Evolutionary conservation across 2,113 vertebrate species (phyloP), one percentile per base, ranked within the genome.

Genomic region (Oncorhynchus masou): DNA sequence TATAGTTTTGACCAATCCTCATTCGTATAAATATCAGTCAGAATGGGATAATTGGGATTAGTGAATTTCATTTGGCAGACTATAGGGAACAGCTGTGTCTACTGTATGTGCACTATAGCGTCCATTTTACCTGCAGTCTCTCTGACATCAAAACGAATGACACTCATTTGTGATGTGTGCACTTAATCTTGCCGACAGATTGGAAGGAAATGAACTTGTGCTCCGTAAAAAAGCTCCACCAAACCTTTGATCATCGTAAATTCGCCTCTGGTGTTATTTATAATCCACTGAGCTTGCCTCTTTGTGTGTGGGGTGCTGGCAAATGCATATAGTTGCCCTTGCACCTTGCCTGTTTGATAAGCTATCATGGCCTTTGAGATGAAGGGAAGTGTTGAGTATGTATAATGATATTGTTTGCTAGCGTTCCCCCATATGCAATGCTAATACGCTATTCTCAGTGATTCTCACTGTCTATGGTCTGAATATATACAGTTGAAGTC

Each of bases 121-220:
- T 74, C 60, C 68, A 77, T 71, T 62, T 64, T 22, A 62, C 24
- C 24, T 79, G 57, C 48, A 31, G 82, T 84, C 79, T 78, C 73
- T 78, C 73, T 83, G 74, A 85, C 73, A 76, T 82, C 70, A 80
- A 75, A 81, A 85, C 78, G 57, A 86, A 86, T 12, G 49, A 69
- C 71, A 77, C 75, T 83, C 75, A 85, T 83, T 87, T 84, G 77
- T 77, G 69, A 27, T 71, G 77, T 74, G 75, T 71, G 34, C 82
- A 80, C 78, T 85, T 84, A 76, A 82, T 85, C 84, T 82, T 71
- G 60, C n/a, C 31, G 20, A 45, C 45, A 85, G 70, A 83, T 84
- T 80, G 81, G 70, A 19, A 83, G 84, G 81, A 86, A 85, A 87
- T 88, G 71, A 77, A 86, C 84, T 78, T 86, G 75, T 82, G 76